Percentiles rank a stretch among this genome's conserved stretches.
Conservation (phyloP, 2,113 vertebrate species). For the Nothoprocta pentlandii region DNA sequence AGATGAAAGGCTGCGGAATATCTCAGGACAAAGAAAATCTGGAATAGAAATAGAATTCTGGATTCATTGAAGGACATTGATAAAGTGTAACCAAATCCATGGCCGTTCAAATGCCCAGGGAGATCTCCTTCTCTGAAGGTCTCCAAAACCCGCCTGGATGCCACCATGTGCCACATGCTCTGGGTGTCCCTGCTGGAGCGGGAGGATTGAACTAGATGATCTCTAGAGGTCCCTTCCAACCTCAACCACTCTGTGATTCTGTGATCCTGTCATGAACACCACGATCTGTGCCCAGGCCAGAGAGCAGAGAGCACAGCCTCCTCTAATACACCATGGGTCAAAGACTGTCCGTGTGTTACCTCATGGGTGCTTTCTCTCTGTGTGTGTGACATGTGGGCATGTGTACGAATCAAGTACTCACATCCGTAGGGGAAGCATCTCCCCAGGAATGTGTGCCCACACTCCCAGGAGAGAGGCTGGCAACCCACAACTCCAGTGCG, state of each 20-base stretch:
- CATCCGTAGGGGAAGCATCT: not conserved
- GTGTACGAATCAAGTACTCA: not conserved
- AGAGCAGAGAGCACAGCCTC: rapidly evolving
- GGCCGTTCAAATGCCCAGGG: too few relatives aligned
- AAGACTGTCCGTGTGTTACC: rapidly evolving
- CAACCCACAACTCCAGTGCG: not conserved
- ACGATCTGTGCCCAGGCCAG: not conserved
- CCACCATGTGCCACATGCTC: too few relatives aligned
- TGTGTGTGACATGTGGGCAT: rapidly evolving
- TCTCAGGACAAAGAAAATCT: not conserved
- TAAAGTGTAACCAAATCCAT: not conserved
- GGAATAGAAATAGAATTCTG: not conserved
- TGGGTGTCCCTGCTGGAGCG: too few relatives aligned
- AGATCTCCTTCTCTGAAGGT: too few relatives aligned
- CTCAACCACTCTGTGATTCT: too few relatives aligned
- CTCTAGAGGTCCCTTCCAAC: too few relatives aligned
- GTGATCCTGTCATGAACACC: not conserved
- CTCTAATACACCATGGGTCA: not conserved
- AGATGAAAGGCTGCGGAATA: not conserved
- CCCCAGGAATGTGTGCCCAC: not conserved
- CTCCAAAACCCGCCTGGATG: too few relatives aligned
- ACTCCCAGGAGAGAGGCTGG: not conserved
- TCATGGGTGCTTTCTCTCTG: not conserved
- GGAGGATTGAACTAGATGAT: too few relatives aligned
- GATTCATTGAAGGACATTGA: not conserved